Conservation (phyloP, 2,888 invertebrate species). For the Hyposoter dolosus region DNA sequence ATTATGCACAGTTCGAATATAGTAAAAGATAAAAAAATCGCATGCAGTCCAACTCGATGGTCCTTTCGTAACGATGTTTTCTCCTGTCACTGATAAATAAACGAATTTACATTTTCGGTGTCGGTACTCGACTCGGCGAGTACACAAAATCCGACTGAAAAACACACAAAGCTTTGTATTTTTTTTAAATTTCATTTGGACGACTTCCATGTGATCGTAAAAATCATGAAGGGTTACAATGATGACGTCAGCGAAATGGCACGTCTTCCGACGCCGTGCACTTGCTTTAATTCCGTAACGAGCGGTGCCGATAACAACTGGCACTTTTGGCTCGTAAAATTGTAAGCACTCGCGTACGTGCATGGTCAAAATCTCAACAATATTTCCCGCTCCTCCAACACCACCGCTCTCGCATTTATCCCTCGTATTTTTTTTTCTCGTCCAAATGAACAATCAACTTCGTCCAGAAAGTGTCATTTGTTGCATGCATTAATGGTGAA, state of each 20-base stretch:
- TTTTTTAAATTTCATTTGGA: background rate
- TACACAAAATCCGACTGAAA: background rate
- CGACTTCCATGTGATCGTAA: background rate
- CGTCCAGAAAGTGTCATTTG: background rate
- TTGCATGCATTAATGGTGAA: background rate
- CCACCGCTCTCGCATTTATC: background rate
- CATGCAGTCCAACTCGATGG: background rate
- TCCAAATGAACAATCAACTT: background rate
- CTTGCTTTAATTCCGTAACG: constrained; percentile 16
- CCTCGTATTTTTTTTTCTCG: background rate
- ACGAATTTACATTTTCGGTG: background rate
- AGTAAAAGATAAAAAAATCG: background rate
- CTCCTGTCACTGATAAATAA: background rate
- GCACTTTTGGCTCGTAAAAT: constrained; percentile 27
- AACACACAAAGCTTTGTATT: background rate
- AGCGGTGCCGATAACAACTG: constrained; percentile 22
- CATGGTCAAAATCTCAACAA: constrained; percentile 24
- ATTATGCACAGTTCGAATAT: background rate
- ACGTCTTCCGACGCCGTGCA: constrained; percentile 10
- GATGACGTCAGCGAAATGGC: constrained; percentile 7
- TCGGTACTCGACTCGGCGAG: background rate
- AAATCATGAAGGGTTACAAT: constrained; percentile 8
- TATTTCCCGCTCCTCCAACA: background rate
- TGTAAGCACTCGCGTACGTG: constrained; percentile 15
- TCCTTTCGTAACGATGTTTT: background rate